Evolutionary conservation across 2,113 vertebrate species (phyloP).

Genomic region (Callionymus lyra): DNA sequence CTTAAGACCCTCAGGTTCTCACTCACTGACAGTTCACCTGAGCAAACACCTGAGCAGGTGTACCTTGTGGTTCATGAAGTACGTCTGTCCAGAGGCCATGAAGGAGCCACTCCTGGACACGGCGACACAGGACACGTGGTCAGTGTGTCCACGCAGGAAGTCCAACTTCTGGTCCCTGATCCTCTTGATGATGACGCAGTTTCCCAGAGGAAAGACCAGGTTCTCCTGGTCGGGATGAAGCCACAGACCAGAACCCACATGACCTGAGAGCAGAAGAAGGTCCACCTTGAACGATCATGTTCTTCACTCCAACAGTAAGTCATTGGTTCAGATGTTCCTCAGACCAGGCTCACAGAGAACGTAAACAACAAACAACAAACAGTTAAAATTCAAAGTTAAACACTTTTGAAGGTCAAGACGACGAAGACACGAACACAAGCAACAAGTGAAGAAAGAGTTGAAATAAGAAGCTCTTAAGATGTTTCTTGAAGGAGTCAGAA

Average conservation of each 20-base stretch:
- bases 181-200: constrained; percentile 72
- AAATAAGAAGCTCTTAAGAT: too few species aligned
- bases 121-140: constrained; percentile 77
- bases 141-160: constrained; percentile 79
- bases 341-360: too few species aligned
- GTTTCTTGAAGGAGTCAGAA: too few species aligned
- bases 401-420: too few species aligned
- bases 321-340: too few species aligned
- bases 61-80: constrained; percentile 82
- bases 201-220: constrained; percentile 81
- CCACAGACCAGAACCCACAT: constrained; percentile 70
- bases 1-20: too few species aligned
- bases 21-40: too few species aligned
- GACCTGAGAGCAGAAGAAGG: constrained; percentile 56
- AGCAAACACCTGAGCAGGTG: neutral
- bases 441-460: too few species aligned
- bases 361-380: neutral
- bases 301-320: too few species aligned
- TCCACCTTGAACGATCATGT: too few species aligned
- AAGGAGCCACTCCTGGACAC: constrained; percentile 72
- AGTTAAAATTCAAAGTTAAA: too few species aligned
- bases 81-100: constrained; percentile 83
- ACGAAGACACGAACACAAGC: too few species aligned
- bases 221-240: constrained; percentile 78
- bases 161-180: constrained; percentile 68